Evolutionary conservation across 2,113 vertebrate genomes (phyloP).

Genomic region (Seriola dumerili): DNA sequence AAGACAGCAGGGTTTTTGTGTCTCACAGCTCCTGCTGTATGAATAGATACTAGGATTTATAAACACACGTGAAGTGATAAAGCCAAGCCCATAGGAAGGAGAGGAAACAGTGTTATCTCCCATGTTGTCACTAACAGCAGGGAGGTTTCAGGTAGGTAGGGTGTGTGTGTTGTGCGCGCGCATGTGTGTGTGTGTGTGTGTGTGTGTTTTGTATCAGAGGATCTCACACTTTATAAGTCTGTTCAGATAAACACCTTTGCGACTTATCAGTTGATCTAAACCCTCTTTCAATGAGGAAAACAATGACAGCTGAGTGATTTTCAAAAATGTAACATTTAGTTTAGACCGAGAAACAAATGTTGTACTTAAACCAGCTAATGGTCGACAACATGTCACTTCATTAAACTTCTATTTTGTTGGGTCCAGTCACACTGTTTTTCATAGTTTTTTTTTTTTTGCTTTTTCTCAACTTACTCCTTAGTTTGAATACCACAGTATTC

Average conservation of each 20-base stretch:
- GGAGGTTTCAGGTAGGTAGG: conserved; percentile 54
- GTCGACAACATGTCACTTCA: no score
- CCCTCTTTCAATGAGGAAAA: not conserved
- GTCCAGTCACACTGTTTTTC: not conserved
- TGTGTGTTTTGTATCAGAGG: conserved; percentile 36
- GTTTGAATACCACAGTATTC: not conserved
- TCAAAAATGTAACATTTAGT: no score
- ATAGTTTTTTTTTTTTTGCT: not conserved
- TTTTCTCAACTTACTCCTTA: not conserved
- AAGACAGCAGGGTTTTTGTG: conserved; percentile 65
- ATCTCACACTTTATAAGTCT: not conserved
- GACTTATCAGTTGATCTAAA: not conserved
- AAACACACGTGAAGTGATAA: conserved; percentile 73
- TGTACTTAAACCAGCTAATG: no score
- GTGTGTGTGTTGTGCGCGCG: not conserved
- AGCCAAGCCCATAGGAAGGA: conserved; percentile 47
- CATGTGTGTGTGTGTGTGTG: not conserved
- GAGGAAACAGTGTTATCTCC: conserved; percentile 65
- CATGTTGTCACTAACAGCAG: conserved; percentile 41
- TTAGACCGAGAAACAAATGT: not conserved
- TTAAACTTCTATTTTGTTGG: not conserved
- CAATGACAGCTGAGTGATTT: not conserved
- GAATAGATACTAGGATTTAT: conserved; percentile 74
- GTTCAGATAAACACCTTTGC: conserved; percentile 21
- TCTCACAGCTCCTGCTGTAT: conserved; percentile 64